Evolutionary conservation across 2,113 vertebrate species (phyloP), one percentile per base, ranked within the genome.

Genomic region (Aegithalos caudatus): DNA sequence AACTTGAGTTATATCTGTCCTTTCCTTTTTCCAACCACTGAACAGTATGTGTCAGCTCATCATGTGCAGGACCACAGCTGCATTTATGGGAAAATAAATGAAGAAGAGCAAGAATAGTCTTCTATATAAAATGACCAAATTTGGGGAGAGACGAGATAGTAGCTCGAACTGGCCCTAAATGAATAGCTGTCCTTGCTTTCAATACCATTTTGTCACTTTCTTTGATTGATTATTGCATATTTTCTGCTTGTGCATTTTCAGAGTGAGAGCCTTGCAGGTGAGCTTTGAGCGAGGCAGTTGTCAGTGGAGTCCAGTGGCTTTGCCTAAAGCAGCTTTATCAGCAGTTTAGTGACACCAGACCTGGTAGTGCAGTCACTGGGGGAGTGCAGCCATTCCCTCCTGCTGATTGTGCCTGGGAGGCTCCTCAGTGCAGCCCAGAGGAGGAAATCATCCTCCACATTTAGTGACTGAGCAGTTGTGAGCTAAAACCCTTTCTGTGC

Each of bases 11-110:
- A 83, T 92, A 91, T 82, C 94, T 89, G 85, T 87, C 83, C 77
- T 95, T 87, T 94, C 81, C 81, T 65, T 90, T 88, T 93, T 64
- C 56, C 78, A 92, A 37, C 93, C 45, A 8, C 69, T 60, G 67
- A 90, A 78, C 86, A 86, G 42, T 90, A 7, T 9, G 51, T 57
- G 72, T 74, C 27, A 7, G 60, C 82, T 93, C 82, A 72, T 91
- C 66, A 10, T 79, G 79, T 2, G 6, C 40, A 58, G 86, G 82
- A 90, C 90, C 72, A 67, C 86, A 86, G 90, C 88, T 96, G 94
- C 90, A 69, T 83, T 96, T 90, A 61, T 45, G 61, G 64, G 86
- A 76, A 88, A 95, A 88, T 71, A 90, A 90, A 88, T 93, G 88
- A 78, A 85, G 91, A 45, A n/a, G 48, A 60, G 90, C 72, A 81